Conservation (phyloP, 2,888 invertebrate genomes). For the Odontothrips loti region DNA sequence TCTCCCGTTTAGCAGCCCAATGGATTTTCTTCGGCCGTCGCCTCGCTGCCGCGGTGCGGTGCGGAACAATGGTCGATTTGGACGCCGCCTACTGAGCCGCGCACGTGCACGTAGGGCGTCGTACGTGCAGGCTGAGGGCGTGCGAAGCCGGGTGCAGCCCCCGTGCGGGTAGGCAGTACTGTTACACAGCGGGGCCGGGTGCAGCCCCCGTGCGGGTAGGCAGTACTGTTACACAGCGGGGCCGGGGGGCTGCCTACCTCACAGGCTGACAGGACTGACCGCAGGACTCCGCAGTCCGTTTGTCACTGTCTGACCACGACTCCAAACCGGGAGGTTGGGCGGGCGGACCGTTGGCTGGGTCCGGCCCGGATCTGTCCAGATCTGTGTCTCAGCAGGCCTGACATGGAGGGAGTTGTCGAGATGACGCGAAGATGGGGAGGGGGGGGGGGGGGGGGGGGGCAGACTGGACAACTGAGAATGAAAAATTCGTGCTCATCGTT, state of each 20-base stretch:
- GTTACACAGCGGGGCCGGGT: not conserved
- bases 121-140: not conserved
- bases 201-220: not conserved
- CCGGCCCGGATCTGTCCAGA: too few species aligned
- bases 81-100: not conserved
- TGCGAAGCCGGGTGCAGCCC: not conserved
- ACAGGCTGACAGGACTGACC: not conserved
- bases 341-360: too few species aligned
- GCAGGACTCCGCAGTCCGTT: too few species aligned
- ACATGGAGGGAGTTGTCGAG: too few species aligned
- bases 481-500: too few species aligned
- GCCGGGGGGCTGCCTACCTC: not conserved
- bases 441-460: not conserved
- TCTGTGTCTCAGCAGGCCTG: too few species aligned
- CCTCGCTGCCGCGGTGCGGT: not conserved
- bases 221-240: too few species aligned
- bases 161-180: too few species aligned
- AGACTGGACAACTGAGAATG: not conserved
- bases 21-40: not conserved
- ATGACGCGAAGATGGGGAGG: too few species aligned
- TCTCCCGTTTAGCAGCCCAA: not conserved
- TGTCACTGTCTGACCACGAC: too few species aligned
- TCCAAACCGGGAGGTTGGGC: too few species aligned
- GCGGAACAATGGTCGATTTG: conserved; percentile 9
- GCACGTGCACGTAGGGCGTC: not conserved